Evolutionary conservation across 2,113 vertebrate species (phyloP).

Genomic region (Anser cygnoides): DNA sequence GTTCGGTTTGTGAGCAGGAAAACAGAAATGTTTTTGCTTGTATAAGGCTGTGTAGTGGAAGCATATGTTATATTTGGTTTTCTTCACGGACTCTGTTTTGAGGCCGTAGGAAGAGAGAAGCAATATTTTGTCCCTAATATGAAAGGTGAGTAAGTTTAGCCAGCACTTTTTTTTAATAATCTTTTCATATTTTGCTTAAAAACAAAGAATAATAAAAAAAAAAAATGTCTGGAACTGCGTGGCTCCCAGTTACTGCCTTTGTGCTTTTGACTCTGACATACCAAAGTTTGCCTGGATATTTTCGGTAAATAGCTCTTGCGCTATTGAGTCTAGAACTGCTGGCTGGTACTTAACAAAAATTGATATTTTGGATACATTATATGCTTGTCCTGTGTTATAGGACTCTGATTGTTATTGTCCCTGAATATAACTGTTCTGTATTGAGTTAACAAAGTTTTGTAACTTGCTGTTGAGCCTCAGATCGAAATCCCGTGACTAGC

Average conservation of each 20-base stretch:
- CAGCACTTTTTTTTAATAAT: not conserved
- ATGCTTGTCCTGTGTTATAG: not conserved
- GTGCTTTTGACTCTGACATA: not conserved
- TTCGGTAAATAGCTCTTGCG: not conserved
- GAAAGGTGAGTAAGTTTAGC: not conserved
- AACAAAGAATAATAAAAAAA: not conserved
- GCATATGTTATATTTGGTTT: not conserved
- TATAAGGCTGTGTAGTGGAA: not conserved
- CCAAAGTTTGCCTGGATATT: not conserved
- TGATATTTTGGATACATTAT: not conserved
- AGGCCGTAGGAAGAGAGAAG: not conserved
- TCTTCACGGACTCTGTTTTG: not conserved
- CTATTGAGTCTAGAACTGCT: not conserved
- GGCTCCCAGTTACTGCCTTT: not conserved
- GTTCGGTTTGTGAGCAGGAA: not conserved
- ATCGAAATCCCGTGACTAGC: fast-evolving
- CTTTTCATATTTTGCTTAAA: not conserved
- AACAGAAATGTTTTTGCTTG: not conserved
- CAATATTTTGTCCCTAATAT: not conserved
- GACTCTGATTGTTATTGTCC: not conserved
- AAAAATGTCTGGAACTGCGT: not conserved
- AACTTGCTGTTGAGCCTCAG: not conserved
- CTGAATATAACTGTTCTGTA: not conserved
- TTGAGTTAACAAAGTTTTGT: not conserved
- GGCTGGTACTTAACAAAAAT: not conserved